These are phyloP conservation scores for Helicoverpa assulta DNA, from an alignment of 2,888 invertebrate genomes.

Conservation along the genomic window DNA sequence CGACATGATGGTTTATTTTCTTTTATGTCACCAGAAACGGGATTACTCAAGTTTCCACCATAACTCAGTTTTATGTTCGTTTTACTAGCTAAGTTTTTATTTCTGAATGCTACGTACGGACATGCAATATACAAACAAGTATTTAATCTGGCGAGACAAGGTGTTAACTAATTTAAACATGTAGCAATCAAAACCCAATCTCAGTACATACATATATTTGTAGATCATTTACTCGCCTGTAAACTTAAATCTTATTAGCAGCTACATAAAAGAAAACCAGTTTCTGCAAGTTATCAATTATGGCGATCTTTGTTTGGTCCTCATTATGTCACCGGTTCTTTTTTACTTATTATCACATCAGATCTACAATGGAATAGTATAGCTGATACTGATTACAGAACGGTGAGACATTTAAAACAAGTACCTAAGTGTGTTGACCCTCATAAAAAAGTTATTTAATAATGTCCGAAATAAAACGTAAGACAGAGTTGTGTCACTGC, in stretches of 20 bases:
- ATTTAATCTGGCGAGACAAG: not conserved
- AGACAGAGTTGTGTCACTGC: not conserved
- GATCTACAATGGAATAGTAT: constrained; percentile 9
- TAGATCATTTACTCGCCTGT: constrained; percentile 3
- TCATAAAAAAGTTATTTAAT: no score
- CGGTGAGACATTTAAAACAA: not conserved
- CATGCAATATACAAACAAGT: not conserved
- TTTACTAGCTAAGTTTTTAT: not conserved
- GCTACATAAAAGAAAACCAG: constrained; percentile 39
- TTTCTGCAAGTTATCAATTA: constrained; percentile 39
- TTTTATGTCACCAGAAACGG: constrained; percentile 50
- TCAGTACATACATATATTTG: not conserved
- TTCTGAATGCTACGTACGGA: not conserved
- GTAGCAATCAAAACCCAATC: constrained; percentile 3
- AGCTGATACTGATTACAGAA: not conserved
- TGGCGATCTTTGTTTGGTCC: constrained; percentile 30
- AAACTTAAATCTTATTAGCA: constrained; percentile 19
- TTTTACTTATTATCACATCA: constrained; percentile 31
- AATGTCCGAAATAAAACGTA: no score
- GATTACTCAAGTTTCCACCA: constrained; percentile 52
- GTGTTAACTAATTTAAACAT: not conserved
- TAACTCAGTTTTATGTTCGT: constrained; percentile 11
- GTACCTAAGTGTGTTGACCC: not conserved
- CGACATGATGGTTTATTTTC: constrained; percentile 58
- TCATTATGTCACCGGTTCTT: constrained; percentile 43